Evolutionary conservation across 2,888 invertebrate genomes (phyloP).

Genomic region (Pachliopta kotzebuea): DNA sequence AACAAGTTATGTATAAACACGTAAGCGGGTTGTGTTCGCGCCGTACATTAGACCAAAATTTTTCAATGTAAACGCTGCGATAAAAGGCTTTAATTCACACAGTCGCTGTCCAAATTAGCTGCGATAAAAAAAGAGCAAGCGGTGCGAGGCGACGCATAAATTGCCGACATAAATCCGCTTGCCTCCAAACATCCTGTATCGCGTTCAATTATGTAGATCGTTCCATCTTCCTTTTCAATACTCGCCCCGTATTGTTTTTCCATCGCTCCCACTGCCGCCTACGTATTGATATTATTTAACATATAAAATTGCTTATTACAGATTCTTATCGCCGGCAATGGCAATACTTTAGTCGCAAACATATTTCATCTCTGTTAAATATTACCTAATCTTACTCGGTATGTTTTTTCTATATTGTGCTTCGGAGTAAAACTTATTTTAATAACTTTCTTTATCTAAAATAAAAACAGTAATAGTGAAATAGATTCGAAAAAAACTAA

Average conservation of each 20-base stretch:
- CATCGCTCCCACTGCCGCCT: conserved; percentile 7
- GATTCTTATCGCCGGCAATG: background rate
- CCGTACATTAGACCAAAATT: conserved; percentile 19
- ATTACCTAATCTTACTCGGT: background rate
- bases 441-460: too few relatives aligned
- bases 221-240: conserved; percentile 40
- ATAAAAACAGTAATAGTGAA: background rate
- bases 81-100: conserved; percentile 33
- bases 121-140: conserved; percentile 37
- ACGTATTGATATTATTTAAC: conserved; percentile 17
- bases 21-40: conserved; percentile 18
- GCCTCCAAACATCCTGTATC: conserved; percentile 41
- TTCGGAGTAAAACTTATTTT: too few relatives aligned
- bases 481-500: background rate
- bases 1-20: conserved; percentile 29
- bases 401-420: too few relatives aligned
- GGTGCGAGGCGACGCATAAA: conserved; percentile 43
- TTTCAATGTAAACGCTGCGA: conserved; percentile 27
- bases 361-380: background rate
- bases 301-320: conserved; percentile 15
- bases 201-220: conserved; percentile 44
- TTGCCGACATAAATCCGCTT: conserved; percentile 44
- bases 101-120: conserved; percentile 35
- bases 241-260: conserved; percentile 36
- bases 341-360: background rate